A percentile compares a stretch with the other conserved stretches of the same genome.
Conservation (phyloP, 1,140 invertebrate genomes). For the Ganaspis sp. region DNA sequence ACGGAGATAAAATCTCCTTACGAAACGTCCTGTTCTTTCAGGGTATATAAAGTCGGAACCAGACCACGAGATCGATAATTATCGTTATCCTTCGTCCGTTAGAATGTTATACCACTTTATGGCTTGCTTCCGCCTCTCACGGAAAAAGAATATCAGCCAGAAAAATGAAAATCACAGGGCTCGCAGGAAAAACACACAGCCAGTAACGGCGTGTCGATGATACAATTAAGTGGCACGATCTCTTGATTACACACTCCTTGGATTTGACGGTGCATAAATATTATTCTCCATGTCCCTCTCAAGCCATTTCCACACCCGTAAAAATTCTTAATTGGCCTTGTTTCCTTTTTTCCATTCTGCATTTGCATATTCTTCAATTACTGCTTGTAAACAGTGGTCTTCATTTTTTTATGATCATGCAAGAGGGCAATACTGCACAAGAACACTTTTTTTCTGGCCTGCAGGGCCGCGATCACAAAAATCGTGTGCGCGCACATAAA, state of each 20-base stretch:
- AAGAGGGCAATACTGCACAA: no score
- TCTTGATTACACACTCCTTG: neutral
- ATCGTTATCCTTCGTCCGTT: slow-evolving; percentile 28
- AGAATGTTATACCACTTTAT: slow-evolving; percentile 9
- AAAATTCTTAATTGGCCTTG: neutral
- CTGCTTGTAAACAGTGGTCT: no score
- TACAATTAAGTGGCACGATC: slow-evolving; percentile 8
- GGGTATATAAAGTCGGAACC: neutral
- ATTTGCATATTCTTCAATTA: no score
- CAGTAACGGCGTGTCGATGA: slow-evolving; percentile 8
- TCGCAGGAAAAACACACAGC: neutral
- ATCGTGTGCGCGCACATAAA: no score
- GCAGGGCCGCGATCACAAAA: no score
- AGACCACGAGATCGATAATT: slow-evolving; percentile 20
- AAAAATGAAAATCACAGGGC: slow-evolving; percentile 20
- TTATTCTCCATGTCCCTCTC: neutral
- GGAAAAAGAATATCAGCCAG: neutral
- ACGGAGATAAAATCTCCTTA: slow-evolving; percentile 6
- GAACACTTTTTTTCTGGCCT: no score
- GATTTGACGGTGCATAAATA: neutral
- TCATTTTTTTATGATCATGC: no score
- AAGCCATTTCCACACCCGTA: neutral
- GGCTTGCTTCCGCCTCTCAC: slow-evolving; percentile 1
- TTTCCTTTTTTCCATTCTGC: no score
- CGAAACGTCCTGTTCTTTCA: slow-evolving; percentile 11